phyloP scores from a whole-genome alignment of 2,113 vertebrate genomes.

The Sylvia atricapilla region DNA sequence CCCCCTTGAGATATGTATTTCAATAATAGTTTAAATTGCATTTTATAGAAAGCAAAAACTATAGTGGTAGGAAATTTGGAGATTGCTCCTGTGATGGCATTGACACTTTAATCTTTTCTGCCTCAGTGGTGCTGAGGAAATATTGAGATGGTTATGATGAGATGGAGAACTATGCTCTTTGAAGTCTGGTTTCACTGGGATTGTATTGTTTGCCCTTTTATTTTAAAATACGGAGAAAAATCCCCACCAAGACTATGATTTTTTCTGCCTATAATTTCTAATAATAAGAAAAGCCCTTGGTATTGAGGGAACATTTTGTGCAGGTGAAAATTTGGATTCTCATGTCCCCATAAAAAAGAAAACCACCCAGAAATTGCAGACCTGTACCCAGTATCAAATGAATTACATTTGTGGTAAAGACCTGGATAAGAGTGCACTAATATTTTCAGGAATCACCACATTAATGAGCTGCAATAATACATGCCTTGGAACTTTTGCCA shows the following conservation, averaged over 20 bases:
- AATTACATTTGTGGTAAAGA: neutral
- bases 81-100: neutral
- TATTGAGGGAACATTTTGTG: neutral
- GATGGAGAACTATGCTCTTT: neutral
- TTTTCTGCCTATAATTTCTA: neutral
- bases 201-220: neutral
- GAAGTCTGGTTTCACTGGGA: neutral
- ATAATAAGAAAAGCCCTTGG: neutral
- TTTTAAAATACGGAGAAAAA: neutral
- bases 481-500: neutral
- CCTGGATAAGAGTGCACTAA: neutral
- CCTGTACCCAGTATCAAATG: neutral
- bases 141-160: neutral
- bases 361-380: neutral
- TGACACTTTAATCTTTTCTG: neutral
- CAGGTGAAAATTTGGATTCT: neutral
- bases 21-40: neutral
- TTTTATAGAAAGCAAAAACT: neutral
- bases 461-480: rapidly evolving
- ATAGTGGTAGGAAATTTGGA: neutral
- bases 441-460: neutral
- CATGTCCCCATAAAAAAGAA: neutral
- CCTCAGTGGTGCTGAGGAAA: neutral
- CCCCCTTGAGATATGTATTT: neutral
- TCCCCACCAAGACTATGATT: rapidly evolving